A percentile compares a stretch with the other conserved stretches of the same genome.
phyloP scores from a whole-genome alignment of 2,888 invertebrate genomes.

The Plemyria rubiginata region DNA sequence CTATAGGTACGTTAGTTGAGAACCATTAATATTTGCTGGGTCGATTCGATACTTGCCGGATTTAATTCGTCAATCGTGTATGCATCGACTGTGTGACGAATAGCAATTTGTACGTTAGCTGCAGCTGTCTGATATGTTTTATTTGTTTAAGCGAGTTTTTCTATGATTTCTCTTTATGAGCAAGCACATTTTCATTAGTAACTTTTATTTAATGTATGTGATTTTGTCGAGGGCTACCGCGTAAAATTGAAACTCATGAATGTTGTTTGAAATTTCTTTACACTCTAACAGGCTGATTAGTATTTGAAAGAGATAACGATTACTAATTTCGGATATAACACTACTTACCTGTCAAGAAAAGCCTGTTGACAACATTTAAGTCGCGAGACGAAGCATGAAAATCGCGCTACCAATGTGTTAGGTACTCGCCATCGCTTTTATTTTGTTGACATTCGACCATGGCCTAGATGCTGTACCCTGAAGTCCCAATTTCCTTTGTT shows the following conservation, averaged over 20 bases:
- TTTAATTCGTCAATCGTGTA: conserved; percentile 52
- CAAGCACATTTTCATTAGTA: conserved; percentile 17
- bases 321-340: not conserved
- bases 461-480: conserved; percentile 6
- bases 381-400: conserved; percentile 7
- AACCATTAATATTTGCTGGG: conserved; percentile 13
- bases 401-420: conserved; percentile 13
- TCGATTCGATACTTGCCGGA: conserved; percentile 31
- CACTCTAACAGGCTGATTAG: not conserved
- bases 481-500: conserved; percentile 22
- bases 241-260: conserved; percentile 3
- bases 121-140: conserved; percentile 35
- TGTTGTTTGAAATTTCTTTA: not conserved
- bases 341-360: not conserved
- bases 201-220: conserved; percentile 8
- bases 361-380: not conserved
- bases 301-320: not conserved
- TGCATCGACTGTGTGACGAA: conserved; percentile 53
- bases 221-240: not conserved
- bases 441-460: conserved; percentile 15
- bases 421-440: conserved; percentile 8
- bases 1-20: conserved; percentile 25
- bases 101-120: conserved; percentile 39
- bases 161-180: conserved; percentile 32
- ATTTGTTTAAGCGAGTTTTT: conserved; percentile 36